Percentiles rank a stretch among this genome's conserved stretches.
phyloP scores from a whole-genome alignment of 2,797 vertebrate genomes.

The Picus viridis region DNA sequence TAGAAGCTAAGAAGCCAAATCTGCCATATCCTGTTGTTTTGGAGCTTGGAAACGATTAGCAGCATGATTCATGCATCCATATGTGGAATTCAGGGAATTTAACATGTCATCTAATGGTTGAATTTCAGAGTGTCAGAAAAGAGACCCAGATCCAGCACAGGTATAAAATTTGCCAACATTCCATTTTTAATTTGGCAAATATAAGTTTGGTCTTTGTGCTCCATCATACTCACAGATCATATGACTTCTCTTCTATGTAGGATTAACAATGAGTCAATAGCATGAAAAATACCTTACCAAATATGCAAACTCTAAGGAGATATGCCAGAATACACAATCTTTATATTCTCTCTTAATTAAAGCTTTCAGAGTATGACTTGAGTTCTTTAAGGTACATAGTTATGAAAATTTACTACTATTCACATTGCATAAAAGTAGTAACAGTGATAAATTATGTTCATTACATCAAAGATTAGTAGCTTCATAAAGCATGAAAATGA shows the following conservation, averaged over 20 bases:
- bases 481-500: conserved; percentile 18
- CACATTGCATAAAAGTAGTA: conserved; percentile 26
- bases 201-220: conserved; percentile 37
- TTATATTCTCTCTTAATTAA: conserved; percentile 63
- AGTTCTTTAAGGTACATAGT: conserved; percentile 53
- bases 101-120: neutral
- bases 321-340: conserved; percentile 45
- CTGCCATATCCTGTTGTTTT: neutral
- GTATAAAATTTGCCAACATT: conserved; percentile 36
- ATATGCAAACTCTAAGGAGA: conserved; percentile 52
- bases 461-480: conserved; percentile 27
- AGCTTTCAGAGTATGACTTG: conserved; percentile 48
- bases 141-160: neutral
- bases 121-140: neutral
- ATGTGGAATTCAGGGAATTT: neutral
- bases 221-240: conserved; percentile 17
- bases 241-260: neutral
- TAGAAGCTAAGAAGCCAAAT: neutral
- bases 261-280: conserved; percentile 50
- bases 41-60: neutral
- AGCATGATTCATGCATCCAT: neutral
- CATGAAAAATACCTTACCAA: conserved; percentile 33
- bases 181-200: conserved; percentile 60
- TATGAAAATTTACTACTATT: conserved; percentile 57
- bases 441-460: conserved; percentile 32